Base-by-base conservation (phyloP, 2,113 vertebrate species). In the Peromyscus maniculatus region DNA sequence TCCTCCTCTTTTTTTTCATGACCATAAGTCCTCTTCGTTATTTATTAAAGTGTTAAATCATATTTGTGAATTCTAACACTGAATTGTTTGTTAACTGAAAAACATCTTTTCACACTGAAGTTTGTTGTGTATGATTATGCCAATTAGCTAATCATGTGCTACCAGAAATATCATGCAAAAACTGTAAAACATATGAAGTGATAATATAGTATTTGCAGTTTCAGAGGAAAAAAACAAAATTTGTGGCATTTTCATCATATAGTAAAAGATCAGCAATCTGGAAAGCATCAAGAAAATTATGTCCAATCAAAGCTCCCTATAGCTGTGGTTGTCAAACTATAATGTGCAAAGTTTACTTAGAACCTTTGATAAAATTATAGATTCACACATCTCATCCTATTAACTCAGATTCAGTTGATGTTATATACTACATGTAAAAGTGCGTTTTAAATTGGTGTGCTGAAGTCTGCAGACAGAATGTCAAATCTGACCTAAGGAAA, bases 161-260 rank as follows among this genome's bases (percentile, higher is more conserved):
- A 86, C 79, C 55, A 91, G 96, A 95, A 97, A 93, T 89, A 89
- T 3, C 72, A 93, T 93, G 16, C 33, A 96, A 82, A 92, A 95
- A 79, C 72, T 94, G 0, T 93, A 75, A 95, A 46, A 24, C 39
- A 4, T 86, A 7, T 93, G 59, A 19, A 86, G 66, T 88, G 59
- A 95, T 88, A 93, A 92, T 77, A 7, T 62, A 93, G 91, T 96
- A 95, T 88, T 95, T 96, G 39, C 12, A 82, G 72, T 93, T 93
- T 96, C 79, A 94, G 26, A 84, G 26, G 43, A 83, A 31, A 67
- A 72, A 94, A 96, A 71, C 11, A 91, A 86, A 77, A 83, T 69
- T 93, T 87, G 33, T 84, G 22, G 80, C 80, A 57, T 93, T 93
- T 95, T 95, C 31, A 89, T 82, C 39, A 89, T 77, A 83, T 28